Evolutionary conservation across 2,113 vertebrate genomes (phyloP), one percentile per base, ranked within the genome.

Genomic region (Columbina picui): DNA sequence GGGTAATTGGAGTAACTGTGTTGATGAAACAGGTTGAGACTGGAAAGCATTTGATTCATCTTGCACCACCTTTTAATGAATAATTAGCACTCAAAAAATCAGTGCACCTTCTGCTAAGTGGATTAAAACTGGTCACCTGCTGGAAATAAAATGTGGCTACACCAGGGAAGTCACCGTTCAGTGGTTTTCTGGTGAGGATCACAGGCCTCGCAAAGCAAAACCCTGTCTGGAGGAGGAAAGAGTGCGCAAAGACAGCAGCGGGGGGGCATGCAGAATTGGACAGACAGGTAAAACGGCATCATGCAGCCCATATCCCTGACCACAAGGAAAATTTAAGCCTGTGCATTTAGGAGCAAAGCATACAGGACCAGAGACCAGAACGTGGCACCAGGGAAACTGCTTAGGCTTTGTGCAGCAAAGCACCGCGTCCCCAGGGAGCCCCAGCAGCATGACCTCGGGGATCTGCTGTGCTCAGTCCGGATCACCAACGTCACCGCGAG

Each of bases 41-140:
- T 86, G 93, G 55, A 93, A 96, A 79, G 87, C 56, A 93, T 90
- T 92, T 8, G 2, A 50, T 87, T 93, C 93, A 87, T 89, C 94
- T 15, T 2, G 79, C 52, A 55, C 67, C 87, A 93, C 94, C 87
- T 88, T 91, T 88, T 93, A 94, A 92, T 78, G 75, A 90, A 94
- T 91, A 91, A 93, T 88, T 88, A 95, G 94, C 94, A 95, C 52
- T 88, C 68, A 41, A 70, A 77, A 91, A 93, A 93, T 30, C 87
- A 94, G 67, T 67, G 78, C 68, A 73, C 93, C 90, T 93, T 86
- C 84, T 20, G 8, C 89, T 96, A 94, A 96, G 34, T 93, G 94
- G 95, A 96, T 97, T 96, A 96, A 80, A 91, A 21, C 45, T 30
- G 82, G 90, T 94, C 92, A 90, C 93, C 93, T 77, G 94, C 94